phyloP scores from a whole-genome alignment of 2,888 invertebrate species.

The Drosophila monieri region DNA sequence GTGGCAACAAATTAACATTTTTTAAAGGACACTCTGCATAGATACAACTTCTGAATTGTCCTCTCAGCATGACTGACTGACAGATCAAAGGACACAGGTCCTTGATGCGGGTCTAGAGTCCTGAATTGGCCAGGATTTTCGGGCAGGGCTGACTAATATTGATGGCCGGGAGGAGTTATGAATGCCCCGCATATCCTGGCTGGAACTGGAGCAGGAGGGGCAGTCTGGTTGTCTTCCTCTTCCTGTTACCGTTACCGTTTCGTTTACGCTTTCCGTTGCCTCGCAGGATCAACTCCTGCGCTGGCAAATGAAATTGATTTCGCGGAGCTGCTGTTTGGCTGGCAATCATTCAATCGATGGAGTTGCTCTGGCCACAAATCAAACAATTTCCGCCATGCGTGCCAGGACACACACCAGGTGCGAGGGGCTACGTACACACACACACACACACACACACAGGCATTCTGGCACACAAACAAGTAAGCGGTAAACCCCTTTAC shows the following conservation, averaged over 20 bases:
- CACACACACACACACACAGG: background rate
- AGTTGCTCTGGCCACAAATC: constrained; percentile 52
- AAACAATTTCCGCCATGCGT: constrained; percentile 59
- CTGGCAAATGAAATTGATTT: constrained; percentile 39
- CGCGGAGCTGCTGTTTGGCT: background rate
- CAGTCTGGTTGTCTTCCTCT: constrained; percentile 2
- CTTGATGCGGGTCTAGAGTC: too few relatives aligned
- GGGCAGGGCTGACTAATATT: constrained; percentile 12
- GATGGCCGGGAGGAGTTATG: constrained; percentile 21
- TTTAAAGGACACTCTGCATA: too few relatives aligned
- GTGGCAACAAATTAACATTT: constrained; percentile 33
- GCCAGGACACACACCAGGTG: constrained; percentile 3
- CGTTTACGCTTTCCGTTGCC: background rate
- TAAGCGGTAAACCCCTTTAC: background rate
- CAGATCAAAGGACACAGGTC: background rate
- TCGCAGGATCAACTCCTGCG: background rate
- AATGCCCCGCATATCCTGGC: background rate
- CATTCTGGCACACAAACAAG: background rate
- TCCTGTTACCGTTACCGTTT: background rate
- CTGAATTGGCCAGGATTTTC: background rate
- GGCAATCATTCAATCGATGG: constrained; percentile 6
- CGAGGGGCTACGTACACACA: background rate
- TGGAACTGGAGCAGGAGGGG: background rate
- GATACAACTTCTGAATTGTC: background rate
- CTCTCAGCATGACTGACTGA: background rate